Base-by-base conservation (phyloP, 2,888 invertebrate species). In the Blastobasis lacticolella region DNA sequence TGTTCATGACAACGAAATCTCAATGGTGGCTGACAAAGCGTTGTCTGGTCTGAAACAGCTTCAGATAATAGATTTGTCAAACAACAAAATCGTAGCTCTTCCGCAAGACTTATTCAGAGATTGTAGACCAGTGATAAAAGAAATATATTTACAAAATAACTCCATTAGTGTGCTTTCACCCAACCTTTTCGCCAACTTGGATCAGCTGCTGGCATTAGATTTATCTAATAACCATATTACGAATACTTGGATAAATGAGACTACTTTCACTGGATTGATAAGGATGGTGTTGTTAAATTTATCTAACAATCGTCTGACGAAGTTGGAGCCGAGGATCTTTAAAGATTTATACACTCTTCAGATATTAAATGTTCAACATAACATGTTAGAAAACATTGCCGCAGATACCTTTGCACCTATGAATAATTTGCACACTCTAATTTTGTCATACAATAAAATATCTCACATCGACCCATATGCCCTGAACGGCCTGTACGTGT, bases 111-210 rank as follows among this genome's bases (percentile, higher is more conserved):
- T 97, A 59, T 96, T 97, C 72, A 90, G 91, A 73, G 95, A 96
- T 81, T 91, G 93, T 67, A 89, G 92, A 49, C 92, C 92, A 58
- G 92, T 93, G 56, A 93, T 97, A 65, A 95, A 94, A 83, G 96
- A 97, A 84, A 93, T 97, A 70, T 94, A 96, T 82, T 86, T 97
- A 73, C 95, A 96, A 81, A 97, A 97, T 83, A 97, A 97, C 89
- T 95, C 96, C 36, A 94, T 97, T 65, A 93, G 94, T 75, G 94
- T 94, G 46, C 89, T 97, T 60, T 94, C 96, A 60, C 94, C 95
- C 0, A 94, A 94, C 61, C 89, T 97, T 51, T 95, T 97, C 73
- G 91, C 94, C n/a, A 94, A 95, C 76, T 88, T 97, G 62, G 93
- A 93, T 65, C 95, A 94, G 71, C 87, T 97, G 61, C 90, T 93